phyloP scores from a whole-genome alignment of 2,888 invertebrate species.

The Hyposoter dolosus region DNA sequence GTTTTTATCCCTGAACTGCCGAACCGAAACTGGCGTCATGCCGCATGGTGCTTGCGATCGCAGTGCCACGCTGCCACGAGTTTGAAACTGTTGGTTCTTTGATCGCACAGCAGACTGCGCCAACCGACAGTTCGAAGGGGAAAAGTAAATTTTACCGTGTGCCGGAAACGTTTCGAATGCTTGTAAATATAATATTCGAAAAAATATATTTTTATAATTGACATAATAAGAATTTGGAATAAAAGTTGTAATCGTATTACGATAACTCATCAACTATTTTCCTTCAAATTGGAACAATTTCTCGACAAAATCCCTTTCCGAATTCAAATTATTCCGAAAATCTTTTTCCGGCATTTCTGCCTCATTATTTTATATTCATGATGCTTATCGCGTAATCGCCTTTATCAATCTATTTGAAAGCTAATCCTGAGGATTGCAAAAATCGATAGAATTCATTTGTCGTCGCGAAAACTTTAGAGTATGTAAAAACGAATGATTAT shows the following conservation, averaged over 20 bases:
- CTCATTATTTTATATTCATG: neutral
- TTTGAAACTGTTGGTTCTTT: neutral
- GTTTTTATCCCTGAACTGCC: constrained; percentile 17
- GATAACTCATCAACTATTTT: neutral
- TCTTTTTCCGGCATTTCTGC: neutral
- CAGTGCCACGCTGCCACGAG: neutral
- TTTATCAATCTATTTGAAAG: neutral
- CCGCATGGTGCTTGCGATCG: constrained; percentile 5
- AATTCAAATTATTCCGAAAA: neutral
- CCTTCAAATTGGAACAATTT: neutral
- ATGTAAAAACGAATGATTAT: neutral
- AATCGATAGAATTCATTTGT: neutral
- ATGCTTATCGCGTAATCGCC: neutral
- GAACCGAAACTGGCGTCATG: neutral
- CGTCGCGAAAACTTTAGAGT: neutral
- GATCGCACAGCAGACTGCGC: constrained; percentile 1
- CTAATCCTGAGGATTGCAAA: neutral
- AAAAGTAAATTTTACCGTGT: neutral
- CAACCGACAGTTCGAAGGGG: neutral
- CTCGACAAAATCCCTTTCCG: neutral
- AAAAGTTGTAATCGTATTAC: neutral
- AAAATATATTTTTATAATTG: neutral
- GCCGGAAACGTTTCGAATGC: neutral
- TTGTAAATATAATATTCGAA: neutral
- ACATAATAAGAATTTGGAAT: neutral